phyloP scores from a whole-genome alignment of 1,140 invertebrate genomes.

The Drosophila melanica region DNA sequence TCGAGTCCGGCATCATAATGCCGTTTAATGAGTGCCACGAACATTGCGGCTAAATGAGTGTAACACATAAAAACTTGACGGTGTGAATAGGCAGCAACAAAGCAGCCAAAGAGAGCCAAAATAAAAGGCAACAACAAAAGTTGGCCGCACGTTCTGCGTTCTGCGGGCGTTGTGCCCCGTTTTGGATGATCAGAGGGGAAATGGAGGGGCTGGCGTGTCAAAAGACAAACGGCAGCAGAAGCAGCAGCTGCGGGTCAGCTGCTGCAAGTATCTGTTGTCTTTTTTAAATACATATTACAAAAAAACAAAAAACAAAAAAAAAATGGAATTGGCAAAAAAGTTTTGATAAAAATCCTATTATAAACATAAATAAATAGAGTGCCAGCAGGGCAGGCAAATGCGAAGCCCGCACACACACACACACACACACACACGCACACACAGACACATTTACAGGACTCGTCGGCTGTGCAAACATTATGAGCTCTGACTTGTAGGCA shows the following conservation, averaged over 20 bases:
- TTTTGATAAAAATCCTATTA: constrained; percentile 82
- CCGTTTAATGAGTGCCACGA: constrained; percentile 55
- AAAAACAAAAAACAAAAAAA: too few relatives aligned
- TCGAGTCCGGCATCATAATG: neutral
- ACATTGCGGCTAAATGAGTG: constrained; percentile 16
- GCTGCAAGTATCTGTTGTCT: constrained; percentile 49
- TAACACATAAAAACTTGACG: constrained; percentile 24
- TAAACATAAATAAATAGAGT: constrained; percentile 81
- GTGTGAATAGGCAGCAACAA: constrained; percentile 35
- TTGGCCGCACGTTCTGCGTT: constrained; percentile 36
- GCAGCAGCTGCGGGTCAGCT: constrained; percentile 53
- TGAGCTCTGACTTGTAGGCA: constrained; percentile 52
- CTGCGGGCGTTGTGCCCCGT: neutral
- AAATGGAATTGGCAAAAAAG: constrained; percentile 67
- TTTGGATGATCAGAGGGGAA: neutral
- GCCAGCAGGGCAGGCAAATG: constrained; percentile 41
- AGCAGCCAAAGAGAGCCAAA: constrained; percentile 52
- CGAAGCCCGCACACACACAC: constrained; percentile 39
- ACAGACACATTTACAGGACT: constrained; percentile 17
- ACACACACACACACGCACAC: constrained; percentile 18
- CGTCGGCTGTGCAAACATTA: constrained; percentile 66
- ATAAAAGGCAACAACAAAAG: too few relatives aligned
- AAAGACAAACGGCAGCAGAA: constrained; percentile 60
- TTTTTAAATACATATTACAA: constrained; percentile 79
- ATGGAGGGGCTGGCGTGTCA: constrained; percentile 30